Base-by-base conservation (phyloP, 2,888 invertebrate genomes). In the Aelia acuminata region DNA sequence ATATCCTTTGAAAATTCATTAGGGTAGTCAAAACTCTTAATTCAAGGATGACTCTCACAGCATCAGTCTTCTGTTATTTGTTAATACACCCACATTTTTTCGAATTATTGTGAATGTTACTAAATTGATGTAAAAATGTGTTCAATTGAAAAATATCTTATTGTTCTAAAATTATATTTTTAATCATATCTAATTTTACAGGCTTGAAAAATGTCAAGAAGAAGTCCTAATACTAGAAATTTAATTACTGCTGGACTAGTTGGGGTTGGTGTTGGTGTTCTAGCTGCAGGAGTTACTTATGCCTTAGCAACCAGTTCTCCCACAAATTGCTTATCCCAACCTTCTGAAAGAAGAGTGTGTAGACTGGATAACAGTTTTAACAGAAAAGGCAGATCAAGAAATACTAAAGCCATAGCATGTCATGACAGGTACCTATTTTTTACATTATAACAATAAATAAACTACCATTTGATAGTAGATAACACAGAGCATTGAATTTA, bases 181-280 rank as follows among this genome's bases (percentile, higher is more conserved):
- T n/a, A n/a, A 26, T n/a, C 10, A 26, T 3, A 53, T n/a, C 26
- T n/a, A n/a, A 35, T 70, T 70, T 70, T 70, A 15, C 4, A 70
- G 63, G 15, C 35, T 35, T 43, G 13, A 80, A 80, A 43, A 80
- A 80, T 80, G 80, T 80, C 80, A 22, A 15, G 43, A n/a, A 80
- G 20, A n/a, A 80, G 80, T n/a, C 22, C 80, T n/a, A 43, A 1
- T 39, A 18, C 39, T n/a, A 80, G n/a, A 22, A 8, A 39, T 1
- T 80, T 80, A 43, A 8, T 80, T 80, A 8, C 43, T 4, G 80
- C 80, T n/a, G 80, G 80, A 80, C 8, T 80, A 31, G 43, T 80
- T n/a, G 80, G 80, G n/a, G 43, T 80, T 43, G 80, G 80, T 43
- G 43, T 80, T 80, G 80, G 80, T n/a, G 80, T 43, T 80, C n/a